These are phyloP conservation scores for Copidosoma aretas DNA, from an alignment of 2,888 invertebrate genomes.

Conservation along the genomic window DNA sequence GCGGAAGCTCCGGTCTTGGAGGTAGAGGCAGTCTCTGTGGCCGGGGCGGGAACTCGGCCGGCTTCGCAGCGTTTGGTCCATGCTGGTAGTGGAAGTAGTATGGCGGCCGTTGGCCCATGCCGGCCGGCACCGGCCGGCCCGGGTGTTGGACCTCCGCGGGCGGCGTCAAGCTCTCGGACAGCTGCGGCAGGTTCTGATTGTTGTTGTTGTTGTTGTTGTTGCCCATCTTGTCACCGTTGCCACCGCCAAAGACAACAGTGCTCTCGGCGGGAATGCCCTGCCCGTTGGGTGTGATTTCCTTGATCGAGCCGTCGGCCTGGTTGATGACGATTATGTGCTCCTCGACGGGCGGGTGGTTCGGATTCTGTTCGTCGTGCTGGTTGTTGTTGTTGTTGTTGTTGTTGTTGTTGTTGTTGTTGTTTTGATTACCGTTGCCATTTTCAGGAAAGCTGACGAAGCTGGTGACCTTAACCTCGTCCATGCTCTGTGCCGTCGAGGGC, in stretches of 20 bases:
- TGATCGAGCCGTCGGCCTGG: slow-evolving; percentile 54
- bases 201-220: not conserved
- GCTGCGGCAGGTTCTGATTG: slow-evolving; percentile 45
- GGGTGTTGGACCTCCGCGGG: slow-evolving; percentile 48
- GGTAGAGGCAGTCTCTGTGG: slow-evolving; percentile 51
- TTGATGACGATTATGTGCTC: slow-evolving; percentile 56
- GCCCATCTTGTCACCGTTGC: slow-evolving; percentile 5
- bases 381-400: slow-evolving; percentile 11
- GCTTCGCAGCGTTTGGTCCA: not conserved
- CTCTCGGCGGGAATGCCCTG: slow-evolving; percentile 22
- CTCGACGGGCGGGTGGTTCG: slow-evolving; percentile 43
- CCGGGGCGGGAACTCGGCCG: slow-evolving; percentile 16
- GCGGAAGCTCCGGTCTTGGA: slow-evolving; percentile 40
- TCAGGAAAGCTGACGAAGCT: slow-evolving; percentile 27
- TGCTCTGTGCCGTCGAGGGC: not conserved
- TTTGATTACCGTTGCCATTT: slow-evolving; percentile 3
- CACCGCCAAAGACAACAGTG: not conserved
- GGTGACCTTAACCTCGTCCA: not conserved
- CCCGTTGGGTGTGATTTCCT: slow-evolving; percentile 46
- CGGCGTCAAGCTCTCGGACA: slow-evolving; percentile 56
- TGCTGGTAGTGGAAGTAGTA: slow-evolving; percentile 50
- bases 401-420: slow-evolving; percentile 1
- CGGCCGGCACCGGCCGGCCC: slow-evolving; percentile 26
- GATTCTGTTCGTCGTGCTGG: slow-evolving; percentile 1
- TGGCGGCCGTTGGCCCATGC: slow-evolving; percentile 47